phyloP scores from a whole-genome alignment of 2,113 vertebrate genomes.

The Scomber japonicus region DNA sequence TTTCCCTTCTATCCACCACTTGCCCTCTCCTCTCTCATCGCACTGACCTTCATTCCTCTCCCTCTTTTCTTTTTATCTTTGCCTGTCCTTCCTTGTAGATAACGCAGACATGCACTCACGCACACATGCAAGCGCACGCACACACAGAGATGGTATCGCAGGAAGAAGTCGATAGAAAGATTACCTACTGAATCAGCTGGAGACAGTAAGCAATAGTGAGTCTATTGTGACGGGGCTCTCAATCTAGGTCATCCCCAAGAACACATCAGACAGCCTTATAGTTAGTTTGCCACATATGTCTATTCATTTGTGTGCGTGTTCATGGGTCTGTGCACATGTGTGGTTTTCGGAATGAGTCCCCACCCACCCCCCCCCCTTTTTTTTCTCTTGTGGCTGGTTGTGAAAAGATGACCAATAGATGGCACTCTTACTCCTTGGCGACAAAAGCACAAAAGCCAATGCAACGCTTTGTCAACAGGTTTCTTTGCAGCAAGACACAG shows the following conservation, averaged over 20 bases:
- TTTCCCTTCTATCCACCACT: conserved; percentile 56
- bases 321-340: not conserved
- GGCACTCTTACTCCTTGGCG: conserved; percentile 74
- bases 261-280: conserved; percentile 52
- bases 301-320: conserved; percentile 45
- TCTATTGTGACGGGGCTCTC: conserved; percentile 68
- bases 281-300: conserved; percentile 45
- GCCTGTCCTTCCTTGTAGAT: conserved; percentile 68
- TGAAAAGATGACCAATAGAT: conserved; percentile 68
- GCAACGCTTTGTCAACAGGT: conserved; percentile 72
- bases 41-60: conserved; percentile 73
- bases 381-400: not conserved
- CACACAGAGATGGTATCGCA: conserved; percentile 71
- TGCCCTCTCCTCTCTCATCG: conserved; percentile 65
- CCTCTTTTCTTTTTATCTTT: conserved; percentile 71
- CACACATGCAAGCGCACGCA: conserved; percentile 38
- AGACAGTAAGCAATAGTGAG: conserved; percentile 73
- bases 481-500: conserved; percentile 56
- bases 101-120: conserved; percentile 55
- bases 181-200: conserved; percentile 78
- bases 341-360: conserved; percentile 22
- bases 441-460: conserved; percentile 23
- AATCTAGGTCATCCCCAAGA: conserved; percentile 75
- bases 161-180: conserved; percentile 74
- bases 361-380: accelerated